Base-by-base conservation (phyloP, 2,888 invertebrate genomes). In the Dasypogon diadema region DNA sequence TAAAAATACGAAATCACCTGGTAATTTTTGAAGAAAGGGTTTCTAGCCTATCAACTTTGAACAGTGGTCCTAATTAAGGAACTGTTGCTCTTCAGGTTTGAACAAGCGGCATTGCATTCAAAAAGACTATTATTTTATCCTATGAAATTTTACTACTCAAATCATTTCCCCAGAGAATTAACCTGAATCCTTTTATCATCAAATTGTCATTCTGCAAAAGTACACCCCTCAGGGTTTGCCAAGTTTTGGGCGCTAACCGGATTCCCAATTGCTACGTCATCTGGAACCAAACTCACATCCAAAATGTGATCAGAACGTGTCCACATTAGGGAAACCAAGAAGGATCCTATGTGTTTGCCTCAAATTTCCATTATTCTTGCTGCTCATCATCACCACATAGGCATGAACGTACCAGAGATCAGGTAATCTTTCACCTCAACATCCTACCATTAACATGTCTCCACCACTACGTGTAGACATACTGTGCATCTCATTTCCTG, bases 221-320 rank as follows among this genome's bases (percentile, higher is more conserved):
- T 48, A 24, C 34, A 12, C 34, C 10, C 10, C 56, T 26, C 5
- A 42, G n/a, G n/a, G 4, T 21, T 46, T 65, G 14, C 14, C 24
- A 65, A 46, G 65, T 24, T 46, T 65, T 24, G 22, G 42, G 48
- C 65, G 48, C 65, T 65, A 65, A 65, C 48, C 24, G 65, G 21
- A 26, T 24, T 3, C 46, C 22, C 24, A 24, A 65, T 46, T 65
- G 65, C 26, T 65, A 65, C 65, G 16, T 65, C 65, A 46, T 14
- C 24, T 46, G 46, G 65, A 65, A 65, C 46, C 46, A 46, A 65
- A 46, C 65, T 42, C 65, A 65, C 65, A 65, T 65, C 48, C 65
- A 26, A 65, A 65, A 65, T 65, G 16, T 65, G 65, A 65, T 65
- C 48, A 65, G 65, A 14, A 65, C 65, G 46, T 65, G 48, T 48